Percentiles rank a stretch among this genome's conserved stretches.
Evolutionary conservation across 2,797 vertebrate genomes (phyloP).

Genomic region (Picus viridis): DNA sequence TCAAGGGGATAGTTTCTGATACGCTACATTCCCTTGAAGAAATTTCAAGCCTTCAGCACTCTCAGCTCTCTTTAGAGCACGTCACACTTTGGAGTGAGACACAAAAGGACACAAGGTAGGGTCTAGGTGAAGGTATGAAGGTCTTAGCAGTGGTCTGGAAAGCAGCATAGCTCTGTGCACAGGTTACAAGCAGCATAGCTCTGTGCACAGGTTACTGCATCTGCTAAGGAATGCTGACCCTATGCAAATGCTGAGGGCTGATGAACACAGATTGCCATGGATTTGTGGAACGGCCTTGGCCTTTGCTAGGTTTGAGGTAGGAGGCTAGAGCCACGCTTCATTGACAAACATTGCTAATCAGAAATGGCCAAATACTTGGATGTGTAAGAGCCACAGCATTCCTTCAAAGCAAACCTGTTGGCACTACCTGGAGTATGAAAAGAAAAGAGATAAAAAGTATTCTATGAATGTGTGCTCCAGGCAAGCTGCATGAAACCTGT

Average conservation of each 20-base stretch:
- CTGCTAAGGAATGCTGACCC: background rate
- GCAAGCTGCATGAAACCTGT: background rate
- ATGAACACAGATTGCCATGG: background rate
- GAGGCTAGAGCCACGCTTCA: background rate
- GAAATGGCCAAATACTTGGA: background rate
- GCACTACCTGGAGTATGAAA: background rate
- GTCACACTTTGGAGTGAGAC: background rate
- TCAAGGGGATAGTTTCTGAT: background rate
- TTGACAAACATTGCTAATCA: background rate
- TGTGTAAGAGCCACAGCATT: background rate
- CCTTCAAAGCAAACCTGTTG: background rate
- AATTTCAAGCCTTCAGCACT: background rate
- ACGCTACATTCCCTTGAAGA: background rate
- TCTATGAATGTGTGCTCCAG: background rate
- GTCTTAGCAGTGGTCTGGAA: background rate
- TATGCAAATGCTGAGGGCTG: background rate
- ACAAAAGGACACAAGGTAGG: background rate
- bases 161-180: background rate
- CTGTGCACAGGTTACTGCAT: background rate
- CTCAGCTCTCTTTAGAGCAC: background rate
- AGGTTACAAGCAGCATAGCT: background rate
- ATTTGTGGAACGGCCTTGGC: background rate
- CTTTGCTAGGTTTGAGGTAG: background rate
- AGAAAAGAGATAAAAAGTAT: background rate
- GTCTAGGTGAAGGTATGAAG: background rate